Conservation (phyloP, 2,888 invertebrate genomes). For the Mythimna loreyi region DNA sequence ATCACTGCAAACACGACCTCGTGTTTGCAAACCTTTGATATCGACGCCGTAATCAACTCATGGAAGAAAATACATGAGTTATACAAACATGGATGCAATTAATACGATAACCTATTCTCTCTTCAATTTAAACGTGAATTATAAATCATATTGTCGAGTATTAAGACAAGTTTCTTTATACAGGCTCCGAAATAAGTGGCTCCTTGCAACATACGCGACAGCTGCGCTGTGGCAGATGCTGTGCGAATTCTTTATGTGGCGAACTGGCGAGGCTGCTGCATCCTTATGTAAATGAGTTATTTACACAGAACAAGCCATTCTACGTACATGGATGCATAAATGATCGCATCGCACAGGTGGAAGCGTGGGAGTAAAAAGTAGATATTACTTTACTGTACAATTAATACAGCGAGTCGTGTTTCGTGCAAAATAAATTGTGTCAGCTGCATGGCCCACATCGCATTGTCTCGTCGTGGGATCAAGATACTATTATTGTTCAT, state of each 20-base stretch:
- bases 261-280: slow-evolving; percentile 55
- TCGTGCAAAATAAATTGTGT: slow-evolving; percentile 88
- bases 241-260: slow-evolving; percentile 63
- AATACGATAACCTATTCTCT: slow-evolving; percentile 33
- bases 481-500: slow-evolving; percentile 84
- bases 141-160: slow-evolving; percentile 44
- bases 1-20: not conserved
- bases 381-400: slow-evolving; percentile 75
- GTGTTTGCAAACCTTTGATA: slow-evolving; percentile 5
- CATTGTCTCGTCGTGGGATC: slow-evolving; percentile 88
- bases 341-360: slow-evolving; percentile 71
- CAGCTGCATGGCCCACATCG: slow-evolving; percentile 89
- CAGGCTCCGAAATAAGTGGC: slow-evolving; percentile 54
- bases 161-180: slow-evolving; percentile 52
- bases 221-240: slow-evolving; percentile 74
- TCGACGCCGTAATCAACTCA: slow-evolving; percentile 21
- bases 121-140: slow-evolving; percentile 33
- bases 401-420: slow-evolving; percentile 73
- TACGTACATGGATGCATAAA: slow-evolving; percentile 56
- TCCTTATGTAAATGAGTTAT: slow-evolving; percentile 63
- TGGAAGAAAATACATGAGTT: slow-evolving; percentile 18
- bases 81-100: slow-evolving; percentile 40
- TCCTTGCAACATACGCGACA: slow-evolving; percentile 66
- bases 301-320: slow-evolving; percentile 50
- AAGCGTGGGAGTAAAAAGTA: slow-evolving; percentile 81